Base-by-base conservation (phyloP, 2,797 vertebrate species). In the Poeciliopsis gracilis region DNA sequence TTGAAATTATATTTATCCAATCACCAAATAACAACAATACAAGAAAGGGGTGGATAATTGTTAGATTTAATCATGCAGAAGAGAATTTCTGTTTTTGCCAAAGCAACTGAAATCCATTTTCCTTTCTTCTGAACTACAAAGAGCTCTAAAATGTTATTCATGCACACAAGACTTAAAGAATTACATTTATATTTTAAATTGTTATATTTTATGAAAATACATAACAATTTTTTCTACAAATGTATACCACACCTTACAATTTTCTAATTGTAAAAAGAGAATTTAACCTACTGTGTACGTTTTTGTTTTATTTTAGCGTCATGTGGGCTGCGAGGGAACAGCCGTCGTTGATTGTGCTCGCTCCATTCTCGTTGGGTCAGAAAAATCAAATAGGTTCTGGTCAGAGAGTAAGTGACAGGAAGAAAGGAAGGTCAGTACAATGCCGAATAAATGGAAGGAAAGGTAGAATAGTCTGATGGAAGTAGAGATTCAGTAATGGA, bases 401-500 rank as follows among this genome's bases (percentile, higher is more conserved):
- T 84, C 79, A 88, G 46, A 75, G 80, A 79, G 41, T 76, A 78
- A 79, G 53, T 83, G 88, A 82, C 84, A 86, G 63, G 77, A 81
- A 36, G 3, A 82, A 85, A 75, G 84, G 89, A 74, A 71, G 57
- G 86, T 81, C 79, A 38, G 55, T 77, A 47, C 86, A 82, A 86
- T 88, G 77, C 90, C 72, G 81, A 79, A 85, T 83, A 74, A 75
- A 55, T 20, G 53, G 59, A 84, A 70, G 63, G 84, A 85, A 80
- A 61, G 75, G 70, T 25, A 82, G 85, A 84, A 85, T 73, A 73
- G 82, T 78, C 66, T 2, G 53, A 85, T 78, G 77, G 41, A 85
- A 84, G 77, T 67, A 72, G 69, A 76, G 72, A 76, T 83, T 81
- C 74, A 81, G 82, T 91, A 88, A 90, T 89, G 82, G 86, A 91